Base-by-base conservation (phyloP, 2,113 vertebrate genomes). In the Thymallus thymallus region DNA sequence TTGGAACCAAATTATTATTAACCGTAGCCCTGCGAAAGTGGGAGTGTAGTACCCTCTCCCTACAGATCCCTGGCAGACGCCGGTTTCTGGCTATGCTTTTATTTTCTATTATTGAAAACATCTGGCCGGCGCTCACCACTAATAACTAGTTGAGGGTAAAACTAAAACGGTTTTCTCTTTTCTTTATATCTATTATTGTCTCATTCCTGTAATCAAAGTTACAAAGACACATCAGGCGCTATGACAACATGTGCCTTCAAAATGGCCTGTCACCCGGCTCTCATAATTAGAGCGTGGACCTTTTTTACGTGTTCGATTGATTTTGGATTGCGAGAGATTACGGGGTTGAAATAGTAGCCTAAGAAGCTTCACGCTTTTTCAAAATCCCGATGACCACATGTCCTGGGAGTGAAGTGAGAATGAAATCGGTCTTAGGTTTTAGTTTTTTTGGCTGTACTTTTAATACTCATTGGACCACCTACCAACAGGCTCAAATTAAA, bases 71-170 rank as follows among this genome's bases (percentile, higher is more conserved):
- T 92, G 91, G 90, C 86, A 84, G 56, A 64, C 67, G 35, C 29
- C 77, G 61, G 45, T 73, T 83, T 79, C 78, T 85, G 85, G 86
- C 72, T 91, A 89, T 81, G 86, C 88, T 82, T 55, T 90, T 80
- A 76, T 80, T 79, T 84, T 78, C 81, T 61, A 84, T 91, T 91
- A 93, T 93, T 94, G 88, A 91, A 93, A 92, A 90, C 93, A 93
- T 88, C 87, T 93, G 91, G 80, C 83, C 76, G 77, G 70, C 80
- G 85, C 76, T 86, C 84, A 89, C 92, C 90, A 85, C 92, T 92
- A 93, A 94, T 92, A 93, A 88, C 82, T 81, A 91, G 88, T 79
- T 90, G 71, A 72, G 88, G 82, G 90, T 90, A 90, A 89, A 92
- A 88, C 85, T 86, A 76, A 87, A 87, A 87, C 84, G 80, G 76